Conservation (phyloP, 2,113 vertebrate genomes). For the Sardina pilchardus region DNA sequence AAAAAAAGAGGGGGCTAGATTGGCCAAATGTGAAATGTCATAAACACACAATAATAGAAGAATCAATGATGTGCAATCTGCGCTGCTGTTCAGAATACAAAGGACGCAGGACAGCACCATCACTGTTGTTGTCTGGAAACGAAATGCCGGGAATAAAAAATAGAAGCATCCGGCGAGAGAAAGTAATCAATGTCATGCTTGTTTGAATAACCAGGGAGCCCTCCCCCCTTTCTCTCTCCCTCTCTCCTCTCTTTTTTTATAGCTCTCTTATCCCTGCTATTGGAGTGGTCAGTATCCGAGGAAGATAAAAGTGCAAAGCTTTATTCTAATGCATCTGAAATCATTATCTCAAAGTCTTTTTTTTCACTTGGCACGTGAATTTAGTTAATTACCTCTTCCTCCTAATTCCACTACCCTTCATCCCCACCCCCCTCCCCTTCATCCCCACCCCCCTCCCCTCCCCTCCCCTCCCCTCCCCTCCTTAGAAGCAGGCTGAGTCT, state of each 20-base stretch:
- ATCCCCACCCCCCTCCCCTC: too few species aligned
- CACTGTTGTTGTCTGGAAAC: neutral
- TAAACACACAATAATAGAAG: slow-evolving; percentile 64
- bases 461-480: neutral
- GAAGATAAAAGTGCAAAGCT: neutral
- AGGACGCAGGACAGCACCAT: slow-evolving; percentile 28
- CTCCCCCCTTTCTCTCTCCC: neutral
- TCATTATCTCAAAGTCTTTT: neutral
- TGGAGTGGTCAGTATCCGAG: neutral
- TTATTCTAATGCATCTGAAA: neutral
- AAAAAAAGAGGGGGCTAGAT: slow-evolving; percentile 50
- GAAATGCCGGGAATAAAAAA: neutral
- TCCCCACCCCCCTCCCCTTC: slow-evolving; percentile 6
- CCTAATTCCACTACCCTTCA: slow-evolving; percentile 5
- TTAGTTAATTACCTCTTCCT: slow-evolving; percentile 1
- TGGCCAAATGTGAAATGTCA: slow-evolving; percentile 72
- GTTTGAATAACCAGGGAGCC: neutral
- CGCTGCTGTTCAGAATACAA: slow-evolving; percentile 35
- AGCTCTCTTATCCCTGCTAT: neutral
- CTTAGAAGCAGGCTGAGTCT: slow-evolving; percentile 14
- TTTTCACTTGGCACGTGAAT: neutral
- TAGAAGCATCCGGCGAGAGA: neutral
- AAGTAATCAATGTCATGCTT: slow-evolving; percentile 12
- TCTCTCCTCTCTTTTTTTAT: neutral
- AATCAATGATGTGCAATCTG: slow-evolving; percentile 63